Conservation (phyloP, 2,113 vertebrate genomes). For the Melospiza georgiana region DNA sequence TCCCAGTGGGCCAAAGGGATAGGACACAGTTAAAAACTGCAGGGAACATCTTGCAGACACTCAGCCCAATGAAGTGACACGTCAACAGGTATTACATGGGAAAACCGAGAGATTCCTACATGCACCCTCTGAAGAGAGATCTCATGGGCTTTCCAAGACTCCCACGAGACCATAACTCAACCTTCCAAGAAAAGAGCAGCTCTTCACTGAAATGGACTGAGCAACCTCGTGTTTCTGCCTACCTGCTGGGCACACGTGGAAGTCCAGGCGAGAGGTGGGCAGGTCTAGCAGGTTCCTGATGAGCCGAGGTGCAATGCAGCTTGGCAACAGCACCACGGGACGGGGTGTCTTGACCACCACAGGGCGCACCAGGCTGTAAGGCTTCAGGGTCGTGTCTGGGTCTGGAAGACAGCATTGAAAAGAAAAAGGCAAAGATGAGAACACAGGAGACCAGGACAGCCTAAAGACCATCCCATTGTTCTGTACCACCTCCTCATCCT, state of each 20-base stretch:
- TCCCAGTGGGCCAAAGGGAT: background rate
- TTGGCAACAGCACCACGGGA: constrained; percentile 87
- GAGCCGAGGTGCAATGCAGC: constrained; percentile 82
- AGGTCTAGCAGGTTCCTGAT: constrained; percentile 89
- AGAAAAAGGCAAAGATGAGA: background rate
- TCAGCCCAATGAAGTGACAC: background rate
- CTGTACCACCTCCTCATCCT: background rate
- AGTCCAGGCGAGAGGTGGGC: constrained; percentile 85
- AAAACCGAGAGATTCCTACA: background rate
- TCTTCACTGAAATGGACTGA: background rate
- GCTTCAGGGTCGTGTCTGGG: constrained; percentile 78
- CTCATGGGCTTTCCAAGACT: background rate
- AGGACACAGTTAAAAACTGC: background rate
- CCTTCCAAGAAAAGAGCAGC: background rate
- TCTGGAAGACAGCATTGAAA: constrained; percentile 54
- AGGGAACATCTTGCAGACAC: background rate
- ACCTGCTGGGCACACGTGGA: constrained; percentile 87
- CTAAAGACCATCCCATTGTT: background rate
- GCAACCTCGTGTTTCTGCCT: background rate
- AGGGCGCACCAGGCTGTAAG: constrained; percentile 87
- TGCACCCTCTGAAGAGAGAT: background rate
- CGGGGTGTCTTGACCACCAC: constrained; percentile 76
- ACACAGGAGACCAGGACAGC: background rate
- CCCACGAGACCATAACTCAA: background rate
- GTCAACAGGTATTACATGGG: background rate